Percentiles rank a stretch among this genome's conserved stretches.
These are phyloP conservation scores for Drosophila imparisetae DNA, from an alignment of 2,888 invertebrate species.

Conservation along the genomic window DNA sequence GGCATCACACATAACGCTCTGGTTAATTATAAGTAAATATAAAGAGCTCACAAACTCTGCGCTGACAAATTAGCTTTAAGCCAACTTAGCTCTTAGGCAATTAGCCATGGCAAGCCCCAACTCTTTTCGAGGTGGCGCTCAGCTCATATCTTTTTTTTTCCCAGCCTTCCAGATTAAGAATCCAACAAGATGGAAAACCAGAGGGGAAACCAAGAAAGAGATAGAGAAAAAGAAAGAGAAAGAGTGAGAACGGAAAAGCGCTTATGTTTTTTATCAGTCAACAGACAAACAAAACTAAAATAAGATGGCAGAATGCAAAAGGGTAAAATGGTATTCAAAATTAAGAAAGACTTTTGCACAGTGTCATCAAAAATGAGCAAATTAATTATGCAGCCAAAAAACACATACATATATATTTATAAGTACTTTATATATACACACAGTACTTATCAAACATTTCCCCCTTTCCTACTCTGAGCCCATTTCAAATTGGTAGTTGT, in stretches of 20 bases:
- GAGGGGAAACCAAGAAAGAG: neutral
- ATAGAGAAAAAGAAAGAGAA: neutral
- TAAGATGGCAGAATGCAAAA: conserved; percentile 24
- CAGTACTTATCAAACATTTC: conserved; percentile 19
- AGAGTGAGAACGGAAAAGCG: conserved; percentile 10
- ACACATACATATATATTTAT: conserved; percentile 20
- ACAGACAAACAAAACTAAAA: conserved; percentile 72
- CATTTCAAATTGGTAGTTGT: neutral
- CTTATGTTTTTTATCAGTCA: conserved; percentile 65
- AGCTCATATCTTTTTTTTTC: neutral
- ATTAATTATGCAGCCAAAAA: conserved; percentile 68
- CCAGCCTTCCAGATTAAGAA: conserved; percentile 13
- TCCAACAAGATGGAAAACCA: conserved; percentile 17
- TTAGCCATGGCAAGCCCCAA: conserved; percentile 38
- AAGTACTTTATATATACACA: conserved; percentile 7
- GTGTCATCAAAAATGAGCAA: conserved; percentile 62
- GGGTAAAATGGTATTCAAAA: conserved; percentile 39
- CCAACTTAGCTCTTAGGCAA: conserved; percentile 45
- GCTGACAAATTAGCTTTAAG: conserved; percentile 65
- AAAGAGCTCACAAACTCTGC: conserved; percentile 40
- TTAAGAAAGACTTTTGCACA: conserved; percentile 67
- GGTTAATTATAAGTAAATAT: conserved; percentile 74
- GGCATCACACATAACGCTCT: conserved; percentile 38
- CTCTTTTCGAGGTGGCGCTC: conserved; percentile 1
- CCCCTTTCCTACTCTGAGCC: neutral